Percentiles rank a stretch among this genome's conserved stretches.
phyloP scores from a whole-genome alignment of 2,797 vertebrate genomes.

The Mormyrops boulengeri region DNA sequence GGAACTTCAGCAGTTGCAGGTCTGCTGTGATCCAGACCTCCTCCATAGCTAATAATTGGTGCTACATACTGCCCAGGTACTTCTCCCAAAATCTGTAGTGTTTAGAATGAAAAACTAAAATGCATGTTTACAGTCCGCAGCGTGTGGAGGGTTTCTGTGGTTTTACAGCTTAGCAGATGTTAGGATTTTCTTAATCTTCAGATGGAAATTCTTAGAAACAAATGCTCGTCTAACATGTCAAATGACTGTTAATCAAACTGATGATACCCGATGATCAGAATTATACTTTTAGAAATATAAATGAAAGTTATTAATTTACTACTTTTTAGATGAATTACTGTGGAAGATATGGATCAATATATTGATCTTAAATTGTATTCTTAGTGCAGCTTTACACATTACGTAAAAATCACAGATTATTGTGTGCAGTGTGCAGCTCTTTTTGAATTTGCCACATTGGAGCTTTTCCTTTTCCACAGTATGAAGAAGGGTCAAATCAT shows the following conservation, averaged over 20 bases:
- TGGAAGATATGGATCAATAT: neutral
- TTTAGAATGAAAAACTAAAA: neutral
- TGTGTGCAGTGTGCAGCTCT: neutral
- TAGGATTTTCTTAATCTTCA: neutral
- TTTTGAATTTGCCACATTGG: neutral
- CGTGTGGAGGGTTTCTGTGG: neutral
- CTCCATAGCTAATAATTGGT: conserved; percentile 70
- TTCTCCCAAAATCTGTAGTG: neutral
- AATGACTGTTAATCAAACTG: neutral
- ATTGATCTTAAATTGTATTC: neutral
- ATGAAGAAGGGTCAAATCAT: conserved; percentile 88
- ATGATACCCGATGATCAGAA: neutral
- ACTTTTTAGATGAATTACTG: neutral
- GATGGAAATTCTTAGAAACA: neutral
- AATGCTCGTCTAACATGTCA: neutral
- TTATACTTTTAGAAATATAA: neutral
- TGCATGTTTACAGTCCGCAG: neutral
- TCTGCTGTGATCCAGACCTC: conserved; percentile 56
- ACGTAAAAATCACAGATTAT: neutral
- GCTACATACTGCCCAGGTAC: conserved; percentile 86
- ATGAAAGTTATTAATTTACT: neutral
- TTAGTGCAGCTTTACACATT: neutral
- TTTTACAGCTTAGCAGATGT: neutral
- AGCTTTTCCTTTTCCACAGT: conserved; percentile 45
- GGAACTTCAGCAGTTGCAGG: conserved; percentile 59